Conservation (phyloP, 2,888 invertebrate genomes). For the Eucera pruinosa region DNA sequence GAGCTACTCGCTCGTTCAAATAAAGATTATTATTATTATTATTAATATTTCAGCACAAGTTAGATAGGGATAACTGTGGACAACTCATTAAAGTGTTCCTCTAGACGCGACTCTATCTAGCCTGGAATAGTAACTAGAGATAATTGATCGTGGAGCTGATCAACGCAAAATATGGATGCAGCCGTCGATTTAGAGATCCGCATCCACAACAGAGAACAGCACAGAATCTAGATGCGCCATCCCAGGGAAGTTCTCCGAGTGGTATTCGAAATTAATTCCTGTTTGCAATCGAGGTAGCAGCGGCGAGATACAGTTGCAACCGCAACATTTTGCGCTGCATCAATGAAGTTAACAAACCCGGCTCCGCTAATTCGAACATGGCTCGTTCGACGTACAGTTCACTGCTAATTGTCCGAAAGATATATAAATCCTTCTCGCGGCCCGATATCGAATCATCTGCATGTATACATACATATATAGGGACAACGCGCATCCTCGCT, state of each 20-base stretch:
- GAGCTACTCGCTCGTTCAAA: too few species aligned
- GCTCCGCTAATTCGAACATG: not conserved
- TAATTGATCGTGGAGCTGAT: constrained; percentile 3
- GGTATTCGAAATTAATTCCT: constrained; percentile 43
- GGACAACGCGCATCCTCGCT: not conserved
- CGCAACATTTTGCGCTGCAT: constrained; percentile 33
- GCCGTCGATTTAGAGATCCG: constrained; percentile 7
- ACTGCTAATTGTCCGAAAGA: constrained; percentile 4
- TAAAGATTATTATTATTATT: too few species aligned
- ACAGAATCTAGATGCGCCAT: not conserved
- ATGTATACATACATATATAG: too few species aligned
- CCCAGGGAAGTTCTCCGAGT: not conserved
- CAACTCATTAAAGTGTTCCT: too few species aligned
- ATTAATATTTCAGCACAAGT: too few species aligned
- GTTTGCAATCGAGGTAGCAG: constrained; percentile 27
- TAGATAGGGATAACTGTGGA: not conserved
- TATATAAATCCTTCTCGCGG: not conserved
- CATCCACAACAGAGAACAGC: not conserved
- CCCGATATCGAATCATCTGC: too few species aligned
- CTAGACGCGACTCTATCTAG: not conserved
- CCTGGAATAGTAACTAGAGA: not conserved
- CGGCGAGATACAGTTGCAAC: constrained; percentile 18
- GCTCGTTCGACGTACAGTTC: not conserved
- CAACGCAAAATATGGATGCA: not conserved
- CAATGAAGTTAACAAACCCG: constrained; percentile 33